Conservation (phyloP, 2,113 vertebrate species). For the Salvator merianae region DNA sequence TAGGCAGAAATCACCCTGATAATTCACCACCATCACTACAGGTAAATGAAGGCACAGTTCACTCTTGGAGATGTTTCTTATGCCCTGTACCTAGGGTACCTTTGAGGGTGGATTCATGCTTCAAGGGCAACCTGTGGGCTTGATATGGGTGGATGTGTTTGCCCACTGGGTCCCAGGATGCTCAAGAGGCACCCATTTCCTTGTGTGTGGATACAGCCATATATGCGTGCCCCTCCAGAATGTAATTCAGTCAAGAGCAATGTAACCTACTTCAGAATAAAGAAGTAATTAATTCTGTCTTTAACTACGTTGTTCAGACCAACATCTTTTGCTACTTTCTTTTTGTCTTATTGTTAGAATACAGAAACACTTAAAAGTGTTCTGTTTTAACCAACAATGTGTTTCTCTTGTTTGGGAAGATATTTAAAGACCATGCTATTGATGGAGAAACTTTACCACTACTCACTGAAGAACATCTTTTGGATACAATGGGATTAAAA, state of each 20-base stretch:
- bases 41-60: too few relatives aligned
- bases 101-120: too few relatives aligned
- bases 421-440: slow-evolving; percentile 94
- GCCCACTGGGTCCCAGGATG: too few relatives aligned
- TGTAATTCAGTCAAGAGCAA: not conserved
- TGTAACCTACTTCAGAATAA: not conserved
- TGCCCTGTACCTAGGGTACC: too few relatives aligned
- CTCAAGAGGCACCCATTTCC: too few relatives aligned
- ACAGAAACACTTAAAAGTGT: not conserved
- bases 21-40: too few relatives aligned
- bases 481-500: slow-evolving; percentile 92
- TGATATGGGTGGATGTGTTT: too few relatives aligned
- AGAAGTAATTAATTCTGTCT: not conserved
- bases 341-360: not conserved
- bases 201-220: not conserved
- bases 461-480: slow-evolving; percentile 93
- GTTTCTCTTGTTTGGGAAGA: slow-evolving; percentile 66
- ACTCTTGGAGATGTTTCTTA: too few relatives aligned
- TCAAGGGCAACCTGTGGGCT: too few relatives aligned
- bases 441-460: slow-evolving; percentile 94
- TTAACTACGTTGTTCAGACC: not conserved
- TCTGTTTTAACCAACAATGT: slow-evolving; percentile 18
- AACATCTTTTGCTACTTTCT: not conserved
- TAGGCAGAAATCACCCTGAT: too few relatives aligned
- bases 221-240: not conserved